Conservation (phyloP, 2,797 vertebrate species). For the Oryzias sinensis region DNA sequence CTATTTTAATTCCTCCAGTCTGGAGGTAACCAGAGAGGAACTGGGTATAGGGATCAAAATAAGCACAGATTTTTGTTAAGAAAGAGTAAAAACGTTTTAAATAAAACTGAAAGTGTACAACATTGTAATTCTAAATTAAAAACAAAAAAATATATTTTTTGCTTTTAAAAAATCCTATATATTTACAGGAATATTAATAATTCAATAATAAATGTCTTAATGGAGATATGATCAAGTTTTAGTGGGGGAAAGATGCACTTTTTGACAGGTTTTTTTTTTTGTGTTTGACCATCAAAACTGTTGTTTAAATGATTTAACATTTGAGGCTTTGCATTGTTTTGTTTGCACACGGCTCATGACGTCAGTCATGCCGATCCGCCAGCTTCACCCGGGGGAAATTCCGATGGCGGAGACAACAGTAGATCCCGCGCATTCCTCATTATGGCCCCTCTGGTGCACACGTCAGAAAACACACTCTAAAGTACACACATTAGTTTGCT, state of each 20-base stretch:
- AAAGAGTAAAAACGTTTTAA: too few species aligned
- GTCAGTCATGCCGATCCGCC: constrained; percentile 38
- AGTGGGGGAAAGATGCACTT: background rate
- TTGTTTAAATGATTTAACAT: constrained; percentile 48
- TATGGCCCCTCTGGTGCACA: constrained; percentile 72
- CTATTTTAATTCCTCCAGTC: too few species aligned
- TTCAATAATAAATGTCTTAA: too few species aligned
- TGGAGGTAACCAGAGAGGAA: too few species aligned
- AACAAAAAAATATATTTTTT: too few species aligned
- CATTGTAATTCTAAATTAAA: too few species aligned
- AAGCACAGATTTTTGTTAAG: too few species aligned
- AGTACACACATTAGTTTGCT: constrained; percentile 41
- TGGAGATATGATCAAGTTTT: background rate
- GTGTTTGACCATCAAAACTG: background rate
- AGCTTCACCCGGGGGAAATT: constrained; percentile 54
- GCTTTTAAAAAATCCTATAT: too few species aligned
- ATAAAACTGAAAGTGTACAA: too few species aligned
- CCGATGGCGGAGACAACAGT: constrained; percentile 59
- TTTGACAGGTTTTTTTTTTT: too few species aligned
- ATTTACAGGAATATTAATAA: too few species aligned
- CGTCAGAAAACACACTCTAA: constrained; percentile 47
- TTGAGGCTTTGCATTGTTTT: constrained; percentile 51
- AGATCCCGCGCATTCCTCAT: constrained; percentile 71
- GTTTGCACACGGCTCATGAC: constrained; percentile 52
- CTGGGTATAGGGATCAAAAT: too few species aligned